These are phyloP conservation scores for Diadromus collaris DNA, from an alignment of 2,888 invertebrate genomes.

Conservation along the genomic window DNA sequence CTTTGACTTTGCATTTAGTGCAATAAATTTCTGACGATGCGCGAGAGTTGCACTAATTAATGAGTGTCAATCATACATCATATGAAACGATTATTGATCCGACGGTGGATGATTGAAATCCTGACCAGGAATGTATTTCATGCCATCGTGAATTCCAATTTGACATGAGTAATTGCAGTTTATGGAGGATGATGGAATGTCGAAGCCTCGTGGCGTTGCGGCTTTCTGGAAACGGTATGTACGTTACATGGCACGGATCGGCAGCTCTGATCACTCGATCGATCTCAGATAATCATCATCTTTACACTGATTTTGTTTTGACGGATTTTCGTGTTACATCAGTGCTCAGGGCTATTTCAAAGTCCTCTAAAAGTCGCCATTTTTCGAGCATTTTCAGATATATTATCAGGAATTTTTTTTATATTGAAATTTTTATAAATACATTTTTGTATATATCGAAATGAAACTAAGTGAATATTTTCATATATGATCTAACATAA, in stretches of 20 bases:
- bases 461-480: too few species aligned
- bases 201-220: background rate
- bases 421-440: too few species aligned
- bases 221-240: background rate
- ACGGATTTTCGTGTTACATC: too few species aligned
- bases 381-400: too few species aligned
- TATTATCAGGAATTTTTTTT: too few species aligned
- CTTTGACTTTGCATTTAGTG: too few species aligned
- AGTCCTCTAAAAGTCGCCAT: too few species aligned
- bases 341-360: too few species aligned
- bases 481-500: too few species aligned
- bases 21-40: background rate
- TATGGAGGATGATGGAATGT: background rate
- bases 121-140: background rate
- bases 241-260: background rate
- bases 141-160: background rate
- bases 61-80: background rate
- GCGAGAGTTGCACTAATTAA: background rate
- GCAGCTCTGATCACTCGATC: background rate
- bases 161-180: background rate
- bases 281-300: too few species aligned
- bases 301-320: too few species aligned
- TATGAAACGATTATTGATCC: background rate
- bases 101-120: background rate
- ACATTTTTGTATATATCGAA: too few species aligned